These are phyloP conservation scores for Xylocampa areola DNA, from an alignment of 2,888 invertebrate species.

Conservation along the genomic window DNA sequence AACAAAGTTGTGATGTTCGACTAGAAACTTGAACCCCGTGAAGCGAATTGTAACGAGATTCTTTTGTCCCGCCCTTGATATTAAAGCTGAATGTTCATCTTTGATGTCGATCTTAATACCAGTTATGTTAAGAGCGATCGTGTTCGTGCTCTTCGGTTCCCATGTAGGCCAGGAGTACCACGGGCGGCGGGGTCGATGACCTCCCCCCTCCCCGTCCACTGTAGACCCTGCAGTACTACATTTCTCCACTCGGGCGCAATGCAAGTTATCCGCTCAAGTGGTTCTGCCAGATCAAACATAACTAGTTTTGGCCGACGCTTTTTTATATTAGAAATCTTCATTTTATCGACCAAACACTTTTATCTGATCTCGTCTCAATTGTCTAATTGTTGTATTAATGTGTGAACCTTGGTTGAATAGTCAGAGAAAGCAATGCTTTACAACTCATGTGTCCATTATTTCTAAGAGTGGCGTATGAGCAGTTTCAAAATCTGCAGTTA, in stretches of 20 bases:
- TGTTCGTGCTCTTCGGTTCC: conserved; percentile 54
- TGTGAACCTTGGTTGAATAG: conserved; percentile 68
- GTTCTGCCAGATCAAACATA: conserved; percentile 66
- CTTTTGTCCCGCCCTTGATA: conserved; percentile 39
- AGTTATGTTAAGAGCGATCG: conserved; percentile 63
- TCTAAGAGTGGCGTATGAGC: conserved; percentile 33
- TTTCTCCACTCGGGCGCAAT: conserved; percentile 78
- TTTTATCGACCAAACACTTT: conserved; percentile 50
- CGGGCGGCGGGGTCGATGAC: conserved; percentile 81
- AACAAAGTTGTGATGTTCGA: conserved; percentile 59
- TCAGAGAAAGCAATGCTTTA: conserved; percentile 67
- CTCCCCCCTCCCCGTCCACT: conserved; percentile 67
- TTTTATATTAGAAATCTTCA: conserved; percentile 67
- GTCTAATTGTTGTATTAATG: conserved; percentile 64
- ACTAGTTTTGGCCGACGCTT: conserved; percentile 60
- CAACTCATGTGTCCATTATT: conserved; percentile 56
- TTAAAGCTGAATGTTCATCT: conserved; percentile 40
- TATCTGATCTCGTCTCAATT: conserved; percentile 55
- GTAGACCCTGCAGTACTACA: conserved; percentile 78
- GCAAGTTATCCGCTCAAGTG: conserved; percentile 68
- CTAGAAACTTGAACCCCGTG: conserved; percentile 47
- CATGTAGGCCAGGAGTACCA: conserved; percentile 87
- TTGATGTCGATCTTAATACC: conserved; percentile 60
- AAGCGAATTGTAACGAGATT: conserved; percentile 37
- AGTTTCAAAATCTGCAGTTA: conserved; percentile 36